Percentiles rank a stretch among this genome's conserved stretches.
Conservation (phyloP, 1,140 invertebrate species). For the Cryptotermes secundus region DNA sequence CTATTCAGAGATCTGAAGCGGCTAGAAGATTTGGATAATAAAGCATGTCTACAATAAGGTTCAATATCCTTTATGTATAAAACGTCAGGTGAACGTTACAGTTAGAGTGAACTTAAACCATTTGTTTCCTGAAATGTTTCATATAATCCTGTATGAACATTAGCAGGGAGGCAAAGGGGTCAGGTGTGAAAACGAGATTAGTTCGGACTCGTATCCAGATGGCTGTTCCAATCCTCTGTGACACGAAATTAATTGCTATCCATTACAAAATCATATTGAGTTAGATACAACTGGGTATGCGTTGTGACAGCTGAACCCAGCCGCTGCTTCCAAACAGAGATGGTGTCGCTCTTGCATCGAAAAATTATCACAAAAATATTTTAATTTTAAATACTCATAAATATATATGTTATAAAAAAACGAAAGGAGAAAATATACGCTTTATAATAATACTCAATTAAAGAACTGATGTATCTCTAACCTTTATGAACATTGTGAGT, state of each 20-base stretch:
- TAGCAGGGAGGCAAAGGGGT: not conserved
- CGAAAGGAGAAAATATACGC: not conserved
- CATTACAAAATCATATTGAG: slow-evolving; percentile 20
- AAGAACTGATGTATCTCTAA: not conserved
- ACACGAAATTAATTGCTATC: slow-evolving; percentile 13
- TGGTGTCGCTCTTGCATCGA: not conserved
- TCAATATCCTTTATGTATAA: not conserved
- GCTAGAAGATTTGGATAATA: no score
- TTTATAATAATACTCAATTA: not conserved
- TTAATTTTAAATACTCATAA: not conserved
- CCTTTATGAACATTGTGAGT: no score
- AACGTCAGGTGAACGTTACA: not conserved
- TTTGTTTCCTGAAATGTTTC: not conserved
- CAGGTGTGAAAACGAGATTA: slow-evolving; percentile 15
- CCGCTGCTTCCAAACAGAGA: not conserved
- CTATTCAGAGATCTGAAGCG: not conserved
- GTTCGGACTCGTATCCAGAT: not conserved
- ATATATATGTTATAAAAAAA: not conserved
- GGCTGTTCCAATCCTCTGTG: not conserved
- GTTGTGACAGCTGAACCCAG: not conserved
- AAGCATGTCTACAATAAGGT: not conserved
- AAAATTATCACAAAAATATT: not conserved
- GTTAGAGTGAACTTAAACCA: not conserved
- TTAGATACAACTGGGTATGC: not conserved
- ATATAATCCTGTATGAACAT: not conserved